phyloP scores from a whole-genome alignment of 2,797 vertebrate genomes.

The Eupleurogrammus muticus region DNA sequence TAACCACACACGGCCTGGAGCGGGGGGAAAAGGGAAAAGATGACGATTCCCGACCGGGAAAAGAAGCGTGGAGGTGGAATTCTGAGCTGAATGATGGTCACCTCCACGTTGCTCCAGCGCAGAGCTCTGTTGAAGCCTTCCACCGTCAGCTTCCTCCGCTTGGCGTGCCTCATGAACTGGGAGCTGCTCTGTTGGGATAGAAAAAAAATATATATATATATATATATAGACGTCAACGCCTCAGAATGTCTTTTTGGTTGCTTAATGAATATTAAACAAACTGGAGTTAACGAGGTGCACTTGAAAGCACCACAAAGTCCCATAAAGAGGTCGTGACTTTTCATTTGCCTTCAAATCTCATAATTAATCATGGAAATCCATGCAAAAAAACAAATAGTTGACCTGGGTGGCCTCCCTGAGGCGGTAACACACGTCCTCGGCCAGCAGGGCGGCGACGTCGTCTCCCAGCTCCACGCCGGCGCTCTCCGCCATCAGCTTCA shows the following conservation, averaged over 20 bases:
- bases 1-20: constrained; percentile 88
- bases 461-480: constrained; percentile 90
- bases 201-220: not conserved
- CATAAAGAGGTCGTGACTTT: no score
- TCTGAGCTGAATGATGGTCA: constrained; percentile 53
- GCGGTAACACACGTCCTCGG: constrained; percentile 94
- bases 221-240: no score
- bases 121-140: constrained; percentile 95
- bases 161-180: constrained; percentile 94
- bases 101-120: constrained; percentile 95
- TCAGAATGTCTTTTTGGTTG: no score
- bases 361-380: no score
- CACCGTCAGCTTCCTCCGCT: constrained; percentile 90
- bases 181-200: constrained; percentile 87
- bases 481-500: constrained; percentile 92
- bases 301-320: no score
- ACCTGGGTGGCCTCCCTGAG: constrained; percentile 93
- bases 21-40: not conserved
- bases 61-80: no score
- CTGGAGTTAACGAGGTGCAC: no score
- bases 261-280: no score
- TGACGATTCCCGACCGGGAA: rapidly evolving
- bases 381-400: not conserved
- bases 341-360: no score
- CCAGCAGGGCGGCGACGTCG: constrained; percentile 89